Evolutionary conservation across 1,140 invertebrate species (phyloP).

Genomic region (Brachionus koreanus): DNA sequence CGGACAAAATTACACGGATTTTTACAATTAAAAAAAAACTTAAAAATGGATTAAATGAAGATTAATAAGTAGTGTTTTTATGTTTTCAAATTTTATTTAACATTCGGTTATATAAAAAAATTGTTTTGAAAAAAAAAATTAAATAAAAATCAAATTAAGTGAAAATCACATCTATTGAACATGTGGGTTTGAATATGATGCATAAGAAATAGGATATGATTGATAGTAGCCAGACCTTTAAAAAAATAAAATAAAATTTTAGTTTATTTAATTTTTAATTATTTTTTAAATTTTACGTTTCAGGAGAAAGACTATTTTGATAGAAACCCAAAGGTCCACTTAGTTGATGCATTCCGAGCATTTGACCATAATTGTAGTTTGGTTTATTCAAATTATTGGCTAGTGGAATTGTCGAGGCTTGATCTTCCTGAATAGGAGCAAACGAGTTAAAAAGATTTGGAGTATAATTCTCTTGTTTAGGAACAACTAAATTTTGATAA

Average conservation of each 20-base stretch:
- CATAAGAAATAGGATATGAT: neutral
- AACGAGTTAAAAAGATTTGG: conserved; percentile 7
- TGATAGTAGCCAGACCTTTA: neutral
- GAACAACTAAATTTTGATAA: neutral
- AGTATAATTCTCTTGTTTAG: neutral
- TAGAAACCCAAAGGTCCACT: neutral
- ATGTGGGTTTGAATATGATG: neutral
- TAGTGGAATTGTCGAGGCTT: neutral
- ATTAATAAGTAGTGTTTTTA: neutral
- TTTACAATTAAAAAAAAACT: neutral
- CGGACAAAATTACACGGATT: neutral
- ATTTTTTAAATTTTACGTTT: neutral
- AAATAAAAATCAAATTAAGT: conserved; percentile 5
- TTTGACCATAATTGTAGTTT: neutral
- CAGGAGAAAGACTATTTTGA: neutral
- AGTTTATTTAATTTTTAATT: neutral
- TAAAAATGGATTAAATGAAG: neutral
- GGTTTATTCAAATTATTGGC: neutral
- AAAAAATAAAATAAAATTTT: neutral
- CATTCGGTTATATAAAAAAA: conserved; percentile 26
- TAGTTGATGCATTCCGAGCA: neutral
- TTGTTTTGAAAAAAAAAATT: neutral
- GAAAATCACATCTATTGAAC: neutral
- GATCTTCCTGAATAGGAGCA: neutral
- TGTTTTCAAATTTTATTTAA: conserved; percentile 38